Conservation (phyloP, 2,888 invertebrate species). For the Drosophila hawaiiensis region DNA sequence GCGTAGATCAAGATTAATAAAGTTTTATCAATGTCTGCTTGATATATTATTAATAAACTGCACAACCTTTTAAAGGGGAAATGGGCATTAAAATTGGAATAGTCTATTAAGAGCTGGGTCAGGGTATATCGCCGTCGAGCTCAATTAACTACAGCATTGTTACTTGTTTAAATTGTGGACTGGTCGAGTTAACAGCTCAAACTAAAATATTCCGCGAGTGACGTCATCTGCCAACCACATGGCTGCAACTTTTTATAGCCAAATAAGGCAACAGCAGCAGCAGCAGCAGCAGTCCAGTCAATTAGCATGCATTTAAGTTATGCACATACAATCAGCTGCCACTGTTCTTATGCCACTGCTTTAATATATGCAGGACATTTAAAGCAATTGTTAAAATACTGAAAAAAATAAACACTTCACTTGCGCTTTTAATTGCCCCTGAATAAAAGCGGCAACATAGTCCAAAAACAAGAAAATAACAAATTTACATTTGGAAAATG, state of each 20-base stretch:
- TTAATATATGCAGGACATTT: slow-evolving; percentile 50
- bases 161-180: slow-evolving; percentile 16
- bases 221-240: not conserved
- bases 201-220: slow-evolving; percentile 17
- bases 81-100: not conserved
- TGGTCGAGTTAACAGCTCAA: slow-evolving; percentile 33
- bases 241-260: slow-evolving; percentile 19
- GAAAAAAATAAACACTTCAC: slow-evolving; percentile 21
- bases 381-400: slow-evolving; percentile 30
- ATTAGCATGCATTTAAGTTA: slow-evolving; percentile 63
- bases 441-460: slow-evolving; percentile 18
- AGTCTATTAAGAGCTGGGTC: not conserved
- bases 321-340: slow-evolving; percentile 65
- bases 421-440: slow-evolving; percentile 53
- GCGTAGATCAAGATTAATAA: not conserved
- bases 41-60: not conserved
- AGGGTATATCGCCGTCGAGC: not conserved
- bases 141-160: not conserved
- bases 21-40: not conserved
- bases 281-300: slow-evolving; percentile 24
- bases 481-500: slow-evolving; percentile 38
- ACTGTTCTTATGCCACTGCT: slow-evolving; percentile 24
- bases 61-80: not conserved
- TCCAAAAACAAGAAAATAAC: slow-evolving; percentile 7
- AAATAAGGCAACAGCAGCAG: slow-evolving; percentile 6